Conservation (phyloP, 2,888 invertebrate species). For the Aethes cnicana region DNA sequence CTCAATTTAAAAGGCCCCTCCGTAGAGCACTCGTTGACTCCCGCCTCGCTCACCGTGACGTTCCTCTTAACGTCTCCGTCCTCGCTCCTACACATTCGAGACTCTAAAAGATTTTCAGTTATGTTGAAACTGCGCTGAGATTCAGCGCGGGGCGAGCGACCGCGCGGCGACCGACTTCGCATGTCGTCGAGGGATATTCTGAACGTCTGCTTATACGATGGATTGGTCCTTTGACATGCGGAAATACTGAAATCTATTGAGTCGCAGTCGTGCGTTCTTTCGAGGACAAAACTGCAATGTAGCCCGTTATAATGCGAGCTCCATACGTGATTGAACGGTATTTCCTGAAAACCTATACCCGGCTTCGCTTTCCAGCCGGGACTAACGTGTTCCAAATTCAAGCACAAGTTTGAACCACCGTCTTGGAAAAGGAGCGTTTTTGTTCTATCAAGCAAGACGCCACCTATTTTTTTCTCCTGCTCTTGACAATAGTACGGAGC, state of each 20-base stretch:
- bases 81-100: conserved; percentile 74
- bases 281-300: conserved; percentile 94
- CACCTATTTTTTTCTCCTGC: conserved; percentile 91
- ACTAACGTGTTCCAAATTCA: conserved; percentile 93
- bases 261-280: conserved; percentile 84
- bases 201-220: conserved; percentile 77
- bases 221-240: conserved; percentile 75
- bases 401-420: conserved; percentile 92
- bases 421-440: conserved; percentile 94
- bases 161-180: conserved; percentile 71
- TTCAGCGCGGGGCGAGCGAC: conserved; percentile 73
- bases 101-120: conserved; percentile 73
- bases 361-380: conserved; percentile 94
- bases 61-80: conserved; percentile 74
- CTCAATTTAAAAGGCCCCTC: conserved; percentile 84
- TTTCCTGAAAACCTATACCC: conserved; percentile 93
- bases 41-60: conserved; percentile 83
- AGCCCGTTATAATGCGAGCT: conserved; percentile 92
- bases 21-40: conserved; percentile 83
- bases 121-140: conserved; percentile 76
- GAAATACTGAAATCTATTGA: conserved; percentile 74
- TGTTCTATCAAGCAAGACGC: conserved; percentile 93
- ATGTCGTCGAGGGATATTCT: conserved; percentile 74
- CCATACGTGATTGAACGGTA: conserved; percentile 96
- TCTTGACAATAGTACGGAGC: conserved; percentile 93